phyloP scores from a whole-genome alignment of 2,113 vertebrate species.

The Muscicapa adusta region DNA sequence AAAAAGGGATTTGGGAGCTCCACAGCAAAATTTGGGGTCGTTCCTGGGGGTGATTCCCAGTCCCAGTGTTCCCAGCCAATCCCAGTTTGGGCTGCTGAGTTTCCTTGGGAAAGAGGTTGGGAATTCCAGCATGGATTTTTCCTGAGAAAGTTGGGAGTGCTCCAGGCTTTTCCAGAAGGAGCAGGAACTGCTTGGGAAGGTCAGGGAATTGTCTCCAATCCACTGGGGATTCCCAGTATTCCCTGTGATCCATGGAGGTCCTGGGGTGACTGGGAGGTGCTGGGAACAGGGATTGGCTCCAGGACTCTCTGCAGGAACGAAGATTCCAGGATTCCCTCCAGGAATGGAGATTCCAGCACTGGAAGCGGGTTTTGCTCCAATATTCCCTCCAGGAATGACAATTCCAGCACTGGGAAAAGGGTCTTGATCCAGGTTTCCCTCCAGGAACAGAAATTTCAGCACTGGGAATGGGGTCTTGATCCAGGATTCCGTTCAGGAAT shows the following conservation, averaged over 20 bases:
- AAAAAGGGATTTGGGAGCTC: not conserved
- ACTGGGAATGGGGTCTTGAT: too few species aligned
- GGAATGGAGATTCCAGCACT: not conserved
- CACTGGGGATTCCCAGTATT: not conserved
- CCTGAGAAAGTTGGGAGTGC: not conserved
- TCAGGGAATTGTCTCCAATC: not conserved
- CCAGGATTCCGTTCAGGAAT: not conserved
- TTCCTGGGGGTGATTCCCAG: not conserved
- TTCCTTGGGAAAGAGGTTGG: not conserved
- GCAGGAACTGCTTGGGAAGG: not conserved
- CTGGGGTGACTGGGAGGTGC: not conserved
- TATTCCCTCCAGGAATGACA: rapidly evolving
- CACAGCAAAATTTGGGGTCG: not conserved
- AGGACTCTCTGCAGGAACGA: not conserved
- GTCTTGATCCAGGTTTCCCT: too few species aligned
- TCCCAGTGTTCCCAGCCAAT: not conserved
- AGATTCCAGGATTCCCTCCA: not conserved
- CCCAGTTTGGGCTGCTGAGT: rapidly evolving
- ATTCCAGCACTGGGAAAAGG: not conserved
- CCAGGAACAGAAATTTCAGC: rapidly evolving
- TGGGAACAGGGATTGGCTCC: not conserved
- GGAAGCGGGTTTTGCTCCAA: not conserved
- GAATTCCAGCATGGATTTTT: not conserved
- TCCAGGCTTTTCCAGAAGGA: not conserved
- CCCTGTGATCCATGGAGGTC: not conserved